Percentiles rank a stretch among this genome's conserved stretches.
These are phyloP conservation scores for Indri indri DNA, from an alignment of 2,113 vertebrate species.

Conservation along the genomic window DNA sequence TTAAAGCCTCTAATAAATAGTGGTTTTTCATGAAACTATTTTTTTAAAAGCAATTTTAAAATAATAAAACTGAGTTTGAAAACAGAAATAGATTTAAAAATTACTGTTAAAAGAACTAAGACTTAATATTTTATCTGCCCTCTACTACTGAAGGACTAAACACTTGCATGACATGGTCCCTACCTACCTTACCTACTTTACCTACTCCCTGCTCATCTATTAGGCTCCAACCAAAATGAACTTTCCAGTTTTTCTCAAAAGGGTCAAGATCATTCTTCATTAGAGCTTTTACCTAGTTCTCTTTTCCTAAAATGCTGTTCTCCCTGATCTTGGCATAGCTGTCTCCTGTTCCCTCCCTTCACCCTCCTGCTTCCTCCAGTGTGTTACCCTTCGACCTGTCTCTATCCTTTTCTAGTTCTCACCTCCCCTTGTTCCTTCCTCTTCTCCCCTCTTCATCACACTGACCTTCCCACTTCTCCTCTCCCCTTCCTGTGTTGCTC, in stretches of 20 bases:
- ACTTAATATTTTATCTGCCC: background rate
- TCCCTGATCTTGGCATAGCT: background rate
- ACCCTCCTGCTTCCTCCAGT: background rate
- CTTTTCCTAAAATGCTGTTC: background rate
- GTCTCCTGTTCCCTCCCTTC: background rate
- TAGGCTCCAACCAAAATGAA: background rate
- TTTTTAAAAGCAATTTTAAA: background rate
- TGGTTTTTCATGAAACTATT: background rate
- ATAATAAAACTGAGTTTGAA: background rate
- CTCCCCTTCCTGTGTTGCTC: rapidly evolving
- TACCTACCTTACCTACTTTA: rapidly evolving
- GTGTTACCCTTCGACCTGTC: background rate
- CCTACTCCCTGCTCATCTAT: too few relatives aligned
- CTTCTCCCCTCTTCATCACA: too few relatives aligned
- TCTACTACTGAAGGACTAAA: background rate
- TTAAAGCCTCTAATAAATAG: background rate
- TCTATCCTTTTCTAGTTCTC: background rate
- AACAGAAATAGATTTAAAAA: background rate
- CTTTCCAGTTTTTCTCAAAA: background rate
- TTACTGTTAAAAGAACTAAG: background rate
- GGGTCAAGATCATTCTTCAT: background rate
- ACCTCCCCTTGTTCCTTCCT: background rate
- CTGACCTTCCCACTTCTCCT: rapidly evolving
- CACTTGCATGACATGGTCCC: background rate
- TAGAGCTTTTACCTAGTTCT: too few relatives aligned